Conservation (phyloP, 2,797 vertebrate genomes). For the Pagetopsis macropterus region DNA sequence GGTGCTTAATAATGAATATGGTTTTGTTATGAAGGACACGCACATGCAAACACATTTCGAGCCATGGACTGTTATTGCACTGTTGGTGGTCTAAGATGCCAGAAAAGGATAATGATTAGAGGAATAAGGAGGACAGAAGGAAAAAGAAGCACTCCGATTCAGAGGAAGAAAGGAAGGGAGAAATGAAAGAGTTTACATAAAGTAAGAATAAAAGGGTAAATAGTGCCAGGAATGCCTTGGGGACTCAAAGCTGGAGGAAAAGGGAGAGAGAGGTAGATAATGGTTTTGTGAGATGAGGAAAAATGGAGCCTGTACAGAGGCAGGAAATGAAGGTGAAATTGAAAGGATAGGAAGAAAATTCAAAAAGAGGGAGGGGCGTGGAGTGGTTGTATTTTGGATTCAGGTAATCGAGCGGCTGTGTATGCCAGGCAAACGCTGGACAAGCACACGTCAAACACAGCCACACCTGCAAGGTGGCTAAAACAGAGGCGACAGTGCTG, state of each 20-base stretch:
- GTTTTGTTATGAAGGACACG: slow-evolving; percentile 24
- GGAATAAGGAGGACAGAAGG: background rate
- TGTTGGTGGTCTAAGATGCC: slow-evolving; percentile 17
- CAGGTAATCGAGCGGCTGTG: slow-evolving; percentile 11
- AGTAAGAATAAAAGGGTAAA: slow-evolving; percentile 53
- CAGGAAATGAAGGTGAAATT: slow-evolving; percentile 69
- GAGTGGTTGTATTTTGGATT: slow-evolving; percentile 35
- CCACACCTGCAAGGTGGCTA: background rate
- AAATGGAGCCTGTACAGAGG: slow-evolving; percentile 44
- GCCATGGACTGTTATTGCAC: slow-evolving; percentile 16
- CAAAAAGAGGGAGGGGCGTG: slow-evolving; percentile 48
- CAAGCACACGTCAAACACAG: slow-evolving; percentile 24
- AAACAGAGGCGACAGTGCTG: background rate
- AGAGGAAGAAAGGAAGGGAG: slow-evolving; percentile 4
- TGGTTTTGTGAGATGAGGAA: slow-evolving; percentile 53
- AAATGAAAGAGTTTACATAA: slow-evolving; percentile 39
- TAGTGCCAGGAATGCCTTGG: slow-evolving; percentile 51
- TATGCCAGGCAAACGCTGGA: slow-evolving; percentile 25
- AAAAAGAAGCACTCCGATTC: slow-evolving; percentile 26
- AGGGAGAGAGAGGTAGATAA: slow-evolving; percentile 48
- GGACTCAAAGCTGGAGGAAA: slow-evolving; percentile 32
- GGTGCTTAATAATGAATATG: slow-evolving; percentile 8
- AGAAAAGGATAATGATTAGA: slow-evolving; percentile 17
- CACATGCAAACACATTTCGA: slow-evolving; percentile 21
- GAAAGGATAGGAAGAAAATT: slow-evolving; percentile 62